Conservation (phyloP, 2,113 vertebrate genomes). For the Caranx melampygus region DNA sequence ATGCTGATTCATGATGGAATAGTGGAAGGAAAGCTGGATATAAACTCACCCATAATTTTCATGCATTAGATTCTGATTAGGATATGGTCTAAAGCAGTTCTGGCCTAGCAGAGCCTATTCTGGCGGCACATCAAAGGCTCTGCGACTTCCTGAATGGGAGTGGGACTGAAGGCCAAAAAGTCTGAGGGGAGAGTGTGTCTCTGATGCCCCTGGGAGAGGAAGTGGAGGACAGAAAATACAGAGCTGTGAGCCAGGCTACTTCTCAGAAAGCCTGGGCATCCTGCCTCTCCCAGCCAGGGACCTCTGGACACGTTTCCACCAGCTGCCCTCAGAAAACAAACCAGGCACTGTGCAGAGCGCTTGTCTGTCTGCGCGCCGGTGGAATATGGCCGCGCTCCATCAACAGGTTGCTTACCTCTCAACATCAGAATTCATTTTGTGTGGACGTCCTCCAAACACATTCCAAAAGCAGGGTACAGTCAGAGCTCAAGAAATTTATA, state of each 20-base stretch:
- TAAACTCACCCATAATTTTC: constrained; percentile 35
- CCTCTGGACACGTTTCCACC: constrained; percentile 79
- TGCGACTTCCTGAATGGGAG: constrained; percentile 76
- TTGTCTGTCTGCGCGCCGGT: constrained; percentile 34
- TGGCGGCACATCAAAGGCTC: constrained; percentile 76
- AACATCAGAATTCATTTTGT: constrained; percentile 41
- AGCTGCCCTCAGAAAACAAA: constrained; percentile 81
- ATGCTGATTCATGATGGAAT: constrained; percentile 48
- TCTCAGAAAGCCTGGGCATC: constrained; percentile 76
- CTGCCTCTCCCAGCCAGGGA: constrained; percentile 74
- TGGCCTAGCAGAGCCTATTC: constrained; percentile 45
- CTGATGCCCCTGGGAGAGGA: constrained; percentile 73
- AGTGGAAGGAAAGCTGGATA: constrained; percentile 18
- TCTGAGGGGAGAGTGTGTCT: constrained; percentile 71
- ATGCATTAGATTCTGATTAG: constrained; percentile 41
- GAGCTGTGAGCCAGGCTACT: constrained; percentile 61
- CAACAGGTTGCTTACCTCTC: constrained; percentile 64
- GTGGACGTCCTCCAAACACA: constrained; percentile 47
- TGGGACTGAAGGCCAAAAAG: constrained; percentile 69
- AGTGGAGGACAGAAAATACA: constrained; percentile 68
- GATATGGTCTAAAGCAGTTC: constrained; percentile 37
- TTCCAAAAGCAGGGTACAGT: constrained; percentile 41
- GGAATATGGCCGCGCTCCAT: constrained; percentile 62
- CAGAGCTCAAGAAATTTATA: constrained; percentile 18
- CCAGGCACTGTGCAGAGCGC: constrained; percentile 72